Percentiles rank a stretch among this genome's conserved stretches.
phyloP scores from a whole-genome alignment of 2,113 vertebrate species.

The Ancistrus triradiatus region DNA sequence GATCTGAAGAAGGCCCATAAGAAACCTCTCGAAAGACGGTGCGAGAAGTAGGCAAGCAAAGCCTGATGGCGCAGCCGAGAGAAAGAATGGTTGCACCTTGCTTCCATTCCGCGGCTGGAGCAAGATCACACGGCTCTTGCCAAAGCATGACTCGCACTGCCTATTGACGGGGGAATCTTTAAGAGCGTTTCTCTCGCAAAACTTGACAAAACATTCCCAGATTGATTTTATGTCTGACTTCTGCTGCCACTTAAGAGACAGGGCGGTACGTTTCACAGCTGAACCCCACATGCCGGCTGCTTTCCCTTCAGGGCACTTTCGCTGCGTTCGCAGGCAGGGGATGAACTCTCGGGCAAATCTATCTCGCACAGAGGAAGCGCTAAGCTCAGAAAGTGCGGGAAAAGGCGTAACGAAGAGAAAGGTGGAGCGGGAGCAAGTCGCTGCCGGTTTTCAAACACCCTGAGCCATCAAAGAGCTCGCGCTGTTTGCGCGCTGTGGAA shows the following conservation, averaged over 20 bases:
- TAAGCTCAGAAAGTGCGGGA: conserved; percentile 51
- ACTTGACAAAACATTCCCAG: conserved; percentile 71
- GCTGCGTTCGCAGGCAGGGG: conserved; percentile 44
- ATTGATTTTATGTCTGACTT: conserved; percentile 74
- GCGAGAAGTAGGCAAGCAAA: conserved; percentile 32
- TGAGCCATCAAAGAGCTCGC: conserved; percentile 64
- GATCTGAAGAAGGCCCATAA: conserved; percentile 33
- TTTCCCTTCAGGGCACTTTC: conserved; percentile 67
- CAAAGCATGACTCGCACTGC: conserved; percentile 62
- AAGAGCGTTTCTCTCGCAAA: conserved; percentile 64
- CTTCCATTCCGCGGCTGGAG: conserved; percentile 51
- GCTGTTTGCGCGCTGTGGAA: conserved; percentile 50
- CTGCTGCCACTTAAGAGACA: conserved; percentile 46
- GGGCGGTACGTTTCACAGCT: conserved; percentile 59
- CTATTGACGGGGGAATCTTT: conserved; percentile 69
- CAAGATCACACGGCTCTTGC: conserved; percentile 64
- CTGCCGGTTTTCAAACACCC: conserved; percentile 62
- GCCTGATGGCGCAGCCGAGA: conserved; percentile 2
- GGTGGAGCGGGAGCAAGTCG: conserved; percentile 62
- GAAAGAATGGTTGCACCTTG: conserved; percentile 35
- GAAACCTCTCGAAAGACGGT: conserved; percentile 22
- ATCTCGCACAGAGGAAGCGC: conserved; percentile 44
- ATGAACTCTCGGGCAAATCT: conserved; percentile 44
- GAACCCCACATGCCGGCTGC: conserved; percentile 67
- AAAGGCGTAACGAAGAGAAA: conserved; percentile 62